Base-by-base conservation (phyloP, 2,113 vertebrate species). In the Percopsis transmontana region DNA sequence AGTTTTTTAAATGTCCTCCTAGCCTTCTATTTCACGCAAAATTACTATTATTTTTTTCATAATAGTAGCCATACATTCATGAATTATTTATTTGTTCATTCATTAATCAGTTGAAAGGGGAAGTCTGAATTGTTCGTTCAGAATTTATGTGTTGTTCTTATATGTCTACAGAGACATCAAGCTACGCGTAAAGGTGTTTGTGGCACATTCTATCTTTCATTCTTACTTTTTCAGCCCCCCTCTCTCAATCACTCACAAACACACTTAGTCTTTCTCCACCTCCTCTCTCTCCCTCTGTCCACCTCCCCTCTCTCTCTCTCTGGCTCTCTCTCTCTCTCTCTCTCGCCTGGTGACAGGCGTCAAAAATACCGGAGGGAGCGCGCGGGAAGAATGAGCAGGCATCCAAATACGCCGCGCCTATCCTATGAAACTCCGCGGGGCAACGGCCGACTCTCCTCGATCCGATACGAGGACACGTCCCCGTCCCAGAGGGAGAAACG, bases 281-380 rank as follows among this genome's bases (percentile, higher is more conserved):
- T 16, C 15, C 42, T 16, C 42, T 16, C 42, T 45, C 16, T 50
- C n/a, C n/a, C n/a, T 50, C n/a, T 50, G 47, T 50, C n/a, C 62
- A 24, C 52, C 24, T 23, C 24, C 21, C 8, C 18, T 44, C 51
- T 44, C 39, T n/a, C 20, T 44, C 52, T 44, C 39, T 66, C 62
- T 41, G 33, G 16, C 40, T 42, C 41, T 41, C 57, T 40, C 59
- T 20, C 14, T 15, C 50, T 2, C 62, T 23, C 67, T 54, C 66
- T 61, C 20, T 72, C 38, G 13, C 48, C 52, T 33, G 10, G 62
- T 79, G 81, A 85, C 76, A 84, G 69, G 68, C 83, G 66, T 88
- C 75, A 84, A 72, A 87, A 84, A 73, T 74, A 76, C 65, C 79
- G 76, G 74, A 68, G 47, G 66, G 80, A 75, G 69, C 79, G 77